Conservation (phyloP, 1,140 invertebrate species). For the Euglossa dilemma region DNA sequence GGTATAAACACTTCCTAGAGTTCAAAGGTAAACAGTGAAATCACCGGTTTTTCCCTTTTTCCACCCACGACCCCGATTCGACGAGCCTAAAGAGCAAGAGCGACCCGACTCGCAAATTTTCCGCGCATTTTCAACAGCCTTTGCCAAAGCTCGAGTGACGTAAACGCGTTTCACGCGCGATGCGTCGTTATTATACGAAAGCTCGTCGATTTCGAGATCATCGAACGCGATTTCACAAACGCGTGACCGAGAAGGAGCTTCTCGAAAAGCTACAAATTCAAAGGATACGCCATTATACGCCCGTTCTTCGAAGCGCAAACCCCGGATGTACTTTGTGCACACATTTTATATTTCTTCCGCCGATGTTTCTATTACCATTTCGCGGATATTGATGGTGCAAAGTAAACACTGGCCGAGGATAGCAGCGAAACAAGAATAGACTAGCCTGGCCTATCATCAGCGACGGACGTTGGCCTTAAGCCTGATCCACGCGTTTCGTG, state of each 20-base stretch:
- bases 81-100: neutral
- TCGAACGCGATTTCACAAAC: neutral
- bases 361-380: constrained; percentile 26
- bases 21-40: too few species aligned
- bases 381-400: constrained; percentile 18
- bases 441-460: constrained; percentile 3
- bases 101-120: neutral
- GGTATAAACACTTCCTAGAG: too few species aligned
- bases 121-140: too few species aligned
- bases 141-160: too few species aligned
- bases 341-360: constrained; percentile 22
- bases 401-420: constrained; percentile 9
- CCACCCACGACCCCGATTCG: neutral
- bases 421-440: neutral
- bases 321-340: neutral
- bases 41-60: too few species aligned
- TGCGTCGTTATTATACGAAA: neutral
- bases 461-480: neutral
- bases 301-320: neutral
- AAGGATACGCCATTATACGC: neutral
- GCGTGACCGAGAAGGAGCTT: neutral
- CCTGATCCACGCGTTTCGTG: neutral
- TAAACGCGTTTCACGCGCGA: neutral
- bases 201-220: neutral
- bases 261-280: neutral